Conservation (phyloP, 2,113 vertebrate species). For the Bufo gargarizans region DNA sequence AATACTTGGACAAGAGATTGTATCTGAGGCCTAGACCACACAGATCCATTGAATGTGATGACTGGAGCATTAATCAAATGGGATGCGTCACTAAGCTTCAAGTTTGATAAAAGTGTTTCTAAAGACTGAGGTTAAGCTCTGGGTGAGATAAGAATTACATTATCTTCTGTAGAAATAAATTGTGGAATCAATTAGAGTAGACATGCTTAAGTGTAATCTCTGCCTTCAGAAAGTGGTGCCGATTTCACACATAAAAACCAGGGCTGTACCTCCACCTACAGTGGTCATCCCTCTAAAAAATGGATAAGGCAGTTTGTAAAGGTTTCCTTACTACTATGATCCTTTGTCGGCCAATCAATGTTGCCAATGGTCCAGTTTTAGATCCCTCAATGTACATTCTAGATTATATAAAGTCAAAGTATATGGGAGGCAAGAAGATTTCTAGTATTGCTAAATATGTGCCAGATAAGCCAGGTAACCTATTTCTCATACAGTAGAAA, state of each 20-base stretch:
- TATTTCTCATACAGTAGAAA: no score
- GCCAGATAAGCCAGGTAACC: background rate
- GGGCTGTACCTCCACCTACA: background rate
- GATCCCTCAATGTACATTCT: background rate
- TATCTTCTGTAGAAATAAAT: constrained; percentile 22
- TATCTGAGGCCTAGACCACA: constrained; percentile 3
- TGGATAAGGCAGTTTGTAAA: background rate
- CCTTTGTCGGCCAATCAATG: background rate
- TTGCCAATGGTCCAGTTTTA: background rate
- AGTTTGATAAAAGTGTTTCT: background rate
- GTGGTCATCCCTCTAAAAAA: background rate
- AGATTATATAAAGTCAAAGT: background rate
- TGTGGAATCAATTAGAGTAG: constrained; percentile 45
- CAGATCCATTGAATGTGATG: background rate
- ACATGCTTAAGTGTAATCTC: constrained; percentile 29
- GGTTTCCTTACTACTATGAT: background rate
- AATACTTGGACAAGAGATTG: background rate
- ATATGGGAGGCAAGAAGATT: background rate
- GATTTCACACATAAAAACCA: background rate
- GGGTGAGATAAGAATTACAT: constrained; percentile 37
- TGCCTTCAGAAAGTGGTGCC: background rate
- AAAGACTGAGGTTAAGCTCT: constrained; percentile 42
- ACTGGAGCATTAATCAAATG: background rate
- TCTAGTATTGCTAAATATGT: background rate
- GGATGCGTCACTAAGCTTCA: background rate